Evolutionary conservation across 2,888 invertebrate species (phyloP).

Genomic region (Bombylius major): DNA sequence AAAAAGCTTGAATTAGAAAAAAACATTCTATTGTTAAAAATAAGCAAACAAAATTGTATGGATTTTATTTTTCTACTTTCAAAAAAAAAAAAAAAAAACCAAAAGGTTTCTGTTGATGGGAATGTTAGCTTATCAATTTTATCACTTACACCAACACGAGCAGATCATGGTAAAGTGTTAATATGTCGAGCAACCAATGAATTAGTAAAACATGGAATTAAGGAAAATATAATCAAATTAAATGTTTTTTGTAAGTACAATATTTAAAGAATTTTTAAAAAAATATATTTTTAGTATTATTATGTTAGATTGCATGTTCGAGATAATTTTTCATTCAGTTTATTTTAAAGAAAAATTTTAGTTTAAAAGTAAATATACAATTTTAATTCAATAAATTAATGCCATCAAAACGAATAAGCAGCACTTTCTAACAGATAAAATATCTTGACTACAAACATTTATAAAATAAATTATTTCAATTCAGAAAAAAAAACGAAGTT

Average conservation of each 20-base stretch:
- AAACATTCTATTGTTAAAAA: background rate
- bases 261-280: background rate
- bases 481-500: no score
- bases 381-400: no score
- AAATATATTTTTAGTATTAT: no score
- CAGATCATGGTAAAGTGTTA: slow-evolving; percentile 64
- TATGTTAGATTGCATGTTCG: no score
- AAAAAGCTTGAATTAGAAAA: background rate
- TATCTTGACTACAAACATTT: no score
- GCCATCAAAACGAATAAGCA: no score
- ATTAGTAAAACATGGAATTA: slow-evolving; percentile 54
- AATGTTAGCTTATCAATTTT: slow-evolving; percentile 70
- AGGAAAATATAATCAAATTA: slow-evolving; percentile 68
- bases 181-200: slow-evolving; percentile 73
- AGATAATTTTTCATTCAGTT: no score
- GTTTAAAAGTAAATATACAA: no score
- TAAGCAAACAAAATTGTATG: background rate
- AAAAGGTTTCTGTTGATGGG: slow-evolving; percentile 63
- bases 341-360: no score
- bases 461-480: no score
- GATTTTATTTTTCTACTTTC: background rate
- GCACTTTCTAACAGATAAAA: no score
- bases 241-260: slow-evolving; percentile 81
- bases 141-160: slow-evolving; percentile 59
- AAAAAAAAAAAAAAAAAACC: background rate